Evolutionary conservation across 1,140 invertebrate genomes (phyloP).

Genomic region (Oscheius sp.): DNA sequence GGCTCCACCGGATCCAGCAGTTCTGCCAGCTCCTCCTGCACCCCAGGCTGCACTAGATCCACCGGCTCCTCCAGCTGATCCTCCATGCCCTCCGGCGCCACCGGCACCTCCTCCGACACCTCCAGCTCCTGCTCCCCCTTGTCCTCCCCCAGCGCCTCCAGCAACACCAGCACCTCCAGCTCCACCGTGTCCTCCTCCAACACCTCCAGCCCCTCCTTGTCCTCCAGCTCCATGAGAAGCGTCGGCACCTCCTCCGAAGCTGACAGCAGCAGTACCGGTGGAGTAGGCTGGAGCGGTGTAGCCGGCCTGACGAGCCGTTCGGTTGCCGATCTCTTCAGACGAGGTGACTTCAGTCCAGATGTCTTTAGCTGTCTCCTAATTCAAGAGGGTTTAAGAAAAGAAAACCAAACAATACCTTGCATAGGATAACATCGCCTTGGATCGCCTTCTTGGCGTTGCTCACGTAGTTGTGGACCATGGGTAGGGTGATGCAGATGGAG

Average conservation of each 20-base stretch:
- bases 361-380: not conserved
- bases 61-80: not conserved
- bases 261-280: too few relatives aligned
- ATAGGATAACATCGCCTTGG: not conserved
- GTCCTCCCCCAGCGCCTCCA: not conserved
- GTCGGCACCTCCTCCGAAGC: conserved; percentile 2
- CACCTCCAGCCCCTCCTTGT: not conserved
- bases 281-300: conserved; percentile 8
- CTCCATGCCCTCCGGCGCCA: not conserved
- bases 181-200: not conserved
- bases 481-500: conserved; percentile 33
- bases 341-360: conserved; percentile 2
- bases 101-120: not conserved
- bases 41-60: not conserved
- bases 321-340: conserved; percentile 4
- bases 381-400: not conserved
- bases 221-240: not conserved
- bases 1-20: not conserved
- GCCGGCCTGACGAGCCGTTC: conserved; percentile 34
- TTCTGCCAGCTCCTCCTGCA: too few relatives aligned
- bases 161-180: not conserved
- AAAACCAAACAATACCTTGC: not conserved
- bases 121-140: not conserved
- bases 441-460: not conserved
- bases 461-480: conserved; percentile 37